phyloP scores from a whole-genome alignment of 2,888 invertebrate genomes.

The Cerceris ruficornis region DNA sequence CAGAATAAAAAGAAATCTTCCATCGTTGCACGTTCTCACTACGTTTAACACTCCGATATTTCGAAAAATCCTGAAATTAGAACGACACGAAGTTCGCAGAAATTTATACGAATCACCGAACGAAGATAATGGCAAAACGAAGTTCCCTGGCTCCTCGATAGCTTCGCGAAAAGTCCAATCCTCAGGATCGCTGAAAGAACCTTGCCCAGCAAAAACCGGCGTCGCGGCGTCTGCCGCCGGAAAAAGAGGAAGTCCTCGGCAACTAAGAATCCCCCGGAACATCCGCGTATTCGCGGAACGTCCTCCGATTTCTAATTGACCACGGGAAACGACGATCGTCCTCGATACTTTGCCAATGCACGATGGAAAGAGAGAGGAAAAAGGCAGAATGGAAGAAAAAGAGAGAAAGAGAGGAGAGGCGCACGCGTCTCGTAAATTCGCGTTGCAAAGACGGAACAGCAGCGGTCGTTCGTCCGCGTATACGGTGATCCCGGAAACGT shows the following conservation, averaged over 20 bases:
- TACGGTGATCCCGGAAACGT: constrained; percentile 49
- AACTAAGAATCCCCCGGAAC: background rate
- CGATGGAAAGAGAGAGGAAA: no score
- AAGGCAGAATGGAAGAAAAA: background rate
- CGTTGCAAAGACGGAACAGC: constrained; percentile 16
- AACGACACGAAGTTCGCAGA: no score
- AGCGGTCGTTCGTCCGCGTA: constrained; percentile 2
- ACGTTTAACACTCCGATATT: no score
- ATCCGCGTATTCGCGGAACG: constrained; percentile 33
- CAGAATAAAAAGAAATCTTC: no score
- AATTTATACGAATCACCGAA: no score
- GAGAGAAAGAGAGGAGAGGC: background rate
- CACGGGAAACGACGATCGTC: constrained; percentile 50
- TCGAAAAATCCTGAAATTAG: no score
- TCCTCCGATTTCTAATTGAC: constrained; percentile 65
- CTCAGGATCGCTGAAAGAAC: background rate
- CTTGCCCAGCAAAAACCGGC: background rate
- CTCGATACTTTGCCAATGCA: constrained; percentile 55
- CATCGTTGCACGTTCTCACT: no score
- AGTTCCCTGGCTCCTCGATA: background rate
- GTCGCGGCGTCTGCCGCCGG: background rate
- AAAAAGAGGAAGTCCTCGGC: background rate
- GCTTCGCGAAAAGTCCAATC: background rate
- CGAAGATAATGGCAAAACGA: background rate
- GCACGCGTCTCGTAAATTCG: constrained; percentile 11